A percentile compares a stretch with the other conserved stretches of the same genome.
phyloP scores from a whole-genome alignment of 2,797 vertebrate species.

The Amblyopsis hoosieri region DNA sequence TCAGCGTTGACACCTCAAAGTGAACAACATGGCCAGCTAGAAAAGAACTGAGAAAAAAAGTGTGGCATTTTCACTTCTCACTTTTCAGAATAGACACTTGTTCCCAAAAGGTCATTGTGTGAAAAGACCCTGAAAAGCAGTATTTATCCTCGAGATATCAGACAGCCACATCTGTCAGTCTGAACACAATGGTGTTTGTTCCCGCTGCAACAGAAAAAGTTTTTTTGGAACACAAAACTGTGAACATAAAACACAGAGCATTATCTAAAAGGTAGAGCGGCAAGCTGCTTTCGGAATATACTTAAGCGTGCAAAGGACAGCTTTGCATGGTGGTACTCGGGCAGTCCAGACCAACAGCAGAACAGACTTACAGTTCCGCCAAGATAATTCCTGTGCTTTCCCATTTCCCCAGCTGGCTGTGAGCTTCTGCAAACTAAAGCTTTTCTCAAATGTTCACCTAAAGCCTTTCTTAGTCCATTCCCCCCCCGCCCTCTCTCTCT shows the following conservation, averaged over 20 bases:
- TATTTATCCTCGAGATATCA: constrained; percentile 35
- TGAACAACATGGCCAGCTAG: too few relatives aligned
- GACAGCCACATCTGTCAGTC: constrained; percentile 41
- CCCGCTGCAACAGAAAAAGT: constrained; percentile 6
- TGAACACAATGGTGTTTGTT: constrained; percentile 16
- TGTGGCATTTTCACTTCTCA: constrained; percentile 15
- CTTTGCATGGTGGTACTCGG: constrained; percentile 24
- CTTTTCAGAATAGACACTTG: constrained; percentile 17
- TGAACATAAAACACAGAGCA: constrained; percentile 9
- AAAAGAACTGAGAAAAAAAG: too few relatives aligned
- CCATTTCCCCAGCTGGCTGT: constrained; percentile 36
- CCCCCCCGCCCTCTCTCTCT: neutral
- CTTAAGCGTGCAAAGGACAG: constrained; percentile 35
- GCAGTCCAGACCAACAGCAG: constrained; percentile 22
- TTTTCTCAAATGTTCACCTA: constrained; percentile 41
- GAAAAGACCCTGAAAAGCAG: neutral
- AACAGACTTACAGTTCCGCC: constrained; percentile 38
- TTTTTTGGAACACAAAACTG: constrained; percentile 8
- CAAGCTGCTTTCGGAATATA: neutral
- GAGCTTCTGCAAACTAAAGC: constrained; percentile 40
- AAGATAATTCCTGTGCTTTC: constrained; percentile 51
- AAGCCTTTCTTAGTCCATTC: constrained; percentile 19
- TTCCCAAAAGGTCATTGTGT: constrained; percentile 10
- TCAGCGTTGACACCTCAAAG: too few relatives aligned
- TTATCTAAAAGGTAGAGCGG: neutral